phyloP scores from a whole-genome alignment of 1,140 invertebrate genomes.

The Vollenhovia emeryi region DNA sequence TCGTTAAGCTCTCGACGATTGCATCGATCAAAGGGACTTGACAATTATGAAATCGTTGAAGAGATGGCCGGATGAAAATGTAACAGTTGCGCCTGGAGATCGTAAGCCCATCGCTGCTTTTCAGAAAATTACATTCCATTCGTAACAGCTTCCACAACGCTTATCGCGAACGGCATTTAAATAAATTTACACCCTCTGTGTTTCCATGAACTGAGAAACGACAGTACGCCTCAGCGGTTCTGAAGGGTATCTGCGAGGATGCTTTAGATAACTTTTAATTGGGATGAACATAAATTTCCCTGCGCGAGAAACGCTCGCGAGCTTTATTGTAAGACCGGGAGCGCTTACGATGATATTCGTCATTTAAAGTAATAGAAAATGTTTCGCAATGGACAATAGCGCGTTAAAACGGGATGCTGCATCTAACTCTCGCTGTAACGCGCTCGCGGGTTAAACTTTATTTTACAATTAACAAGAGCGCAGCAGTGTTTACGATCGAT shows the following conservation, averaged over 20 bases:
- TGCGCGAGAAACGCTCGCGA: conserved; percentile 6
- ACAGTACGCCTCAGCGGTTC: conserved; percentile 34
- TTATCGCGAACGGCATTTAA: conserved; percentile 56
- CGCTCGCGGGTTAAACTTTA: neutral
- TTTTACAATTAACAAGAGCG: conserved; percentile 12
- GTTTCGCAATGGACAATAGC: neutral
- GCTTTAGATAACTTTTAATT: conserved; percentile 59
- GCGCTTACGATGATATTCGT: conserved; percentile 23
- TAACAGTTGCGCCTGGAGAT: conserved; percentile 38
- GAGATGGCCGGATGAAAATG: conserved; percentile 21
- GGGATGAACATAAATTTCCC: conserved; percentile 52
- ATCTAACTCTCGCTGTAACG: neutral
- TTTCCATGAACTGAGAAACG: conserved; percentile 52
- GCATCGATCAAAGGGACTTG: conserved; percentile 38
- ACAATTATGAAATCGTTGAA: conserved; percentile 37
- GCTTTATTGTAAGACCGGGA: conserved; percentile 37
- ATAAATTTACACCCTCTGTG: conserved; percentile 57
- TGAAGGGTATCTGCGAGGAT: conserved; percentile 48
- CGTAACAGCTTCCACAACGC: conserved; percentile 51
- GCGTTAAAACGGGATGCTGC: neutral
- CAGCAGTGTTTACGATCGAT: neutral
- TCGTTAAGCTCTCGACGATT: conserved; percentile 33
- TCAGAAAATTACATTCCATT: conserved; percentile 58
- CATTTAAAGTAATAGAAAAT: conserved; percentile 27
- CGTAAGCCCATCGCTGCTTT: conserved; percentile 34